Evolutionary conservation across 2,888 invertebrate genomes (phyloP), one percentile per base, ranked within the genome.

Genomic region (Hyles lineata): DNA sequence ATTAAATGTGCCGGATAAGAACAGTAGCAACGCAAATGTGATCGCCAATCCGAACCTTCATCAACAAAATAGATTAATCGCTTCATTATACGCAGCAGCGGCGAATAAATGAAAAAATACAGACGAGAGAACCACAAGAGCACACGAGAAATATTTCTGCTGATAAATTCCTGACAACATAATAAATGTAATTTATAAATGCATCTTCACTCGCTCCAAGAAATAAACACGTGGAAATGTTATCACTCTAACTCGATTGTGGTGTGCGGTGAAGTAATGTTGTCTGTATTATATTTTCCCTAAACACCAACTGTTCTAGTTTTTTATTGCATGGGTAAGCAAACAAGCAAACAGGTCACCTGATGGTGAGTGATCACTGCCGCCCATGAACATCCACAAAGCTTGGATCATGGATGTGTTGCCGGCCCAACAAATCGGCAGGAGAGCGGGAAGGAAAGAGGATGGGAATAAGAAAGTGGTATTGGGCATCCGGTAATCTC

Each of bases 31-130:
- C 67, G 23, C 23, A 67, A 50, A 50, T 23, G 11, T 50, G 43
- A 23, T 50, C 21, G 11, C 67, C 23, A 50, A 50, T 50, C 67
- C 23, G 43, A 50, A 50, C 67, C 67, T 67, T 25, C 67, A 62
- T 62, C 62, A 50, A 67, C 50, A 67, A 50, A 67, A 50, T 67
- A 67, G 67, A 67, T 43, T 50, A 50, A 50, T 67, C 67, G 43
- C 67, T 67, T 50, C 67, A 67, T 62, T 50, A 67, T 67, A 67
- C 67, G 67, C 67, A 50, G 62, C 62, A 62, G 67, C 43, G 67
- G 23, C 67, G 67, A 67, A 50, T 67, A 67, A 67, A 67, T 67
- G 67, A 50, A 67, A 67, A 67, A 67, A 67, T 67, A 67, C 50
- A 21, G 21, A 21, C 63, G 67, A 67, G 67, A 43, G 43, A 67